Evolutionary conservation across 2,113 vertebrate genomes (phyloP).

Genomic region (Acanthisitta chloris): DNA sequence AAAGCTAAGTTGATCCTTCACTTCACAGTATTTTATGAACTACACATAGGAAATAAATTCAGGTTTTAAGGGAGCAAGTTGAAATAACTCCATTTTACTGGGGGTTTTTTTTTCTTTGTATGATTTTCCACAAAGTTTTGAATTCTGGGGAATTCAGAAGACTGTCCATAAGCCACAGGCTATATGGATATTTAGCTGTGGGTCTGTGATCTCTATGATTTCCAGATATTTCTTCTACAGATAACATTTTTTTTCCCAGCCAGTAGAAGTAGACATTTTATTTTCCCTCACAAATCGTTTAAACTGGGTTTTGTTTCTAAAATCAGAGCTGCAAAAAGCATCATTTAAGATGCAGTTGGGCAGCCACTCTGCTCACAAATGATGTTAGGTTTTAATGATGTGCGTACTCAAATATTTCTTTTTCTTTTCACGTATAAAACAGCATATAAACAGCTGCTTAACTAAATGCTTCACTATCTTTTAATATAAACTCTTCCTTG

Average conservation of each 20-base stretch:
- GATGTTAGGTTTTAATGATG: background rate
- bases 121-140: background rate
- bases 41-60: background rate
- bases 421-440: background rate
- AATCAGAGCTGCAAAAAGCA: background rate
- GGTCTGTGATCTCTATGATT: background rate
- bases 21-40: background rate
- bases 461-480: background rate
- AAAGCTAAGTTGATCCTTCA: background rate
- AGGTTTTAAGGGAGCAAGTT: background rate
- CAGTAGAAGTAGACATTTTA: background rate
- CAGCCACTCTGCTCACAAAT: background rate
- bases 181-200: background rate
- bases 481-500: background rate
- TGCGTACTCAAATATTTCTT: background rate
- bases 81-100: background rate
- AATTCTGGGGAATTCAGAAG: too few species aligned
- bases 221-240: background rate
- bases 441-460: background rate
- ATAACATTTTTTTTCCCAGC: background rate
- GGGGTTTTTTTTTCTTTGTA: too few species aligned
- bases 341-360: background rate
- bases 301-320: background rate
- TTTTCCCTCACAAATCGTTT: background rate
- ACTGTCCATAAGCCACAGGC: background rate